phyloP scores from a whole-genome alignment of 1,140 invertebrate genomes.

The Brachionus calyciflorus region DNA sequence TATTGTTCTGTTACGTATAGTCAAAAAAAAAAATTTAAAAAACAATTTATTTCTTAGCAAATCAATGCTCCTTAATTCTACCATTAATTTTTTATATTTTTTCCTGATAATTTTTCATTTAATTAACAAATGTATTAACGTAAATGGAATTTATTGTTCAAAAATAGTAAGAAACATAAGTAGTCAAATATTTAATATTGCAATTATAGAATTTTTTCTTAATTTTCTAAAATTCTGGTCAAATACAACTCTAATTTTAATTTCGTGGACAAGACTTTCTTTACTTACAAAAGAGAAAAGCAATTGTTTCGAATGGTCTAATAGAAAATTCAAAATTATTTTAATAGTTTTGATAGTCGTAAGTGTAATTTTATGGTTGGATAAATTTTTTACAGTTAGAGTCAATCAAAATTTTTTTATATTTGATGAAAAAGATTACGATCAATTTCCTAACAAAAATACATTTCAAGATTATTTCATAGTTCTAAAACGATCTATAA shows the following conservation, averaged over 20 bases:
- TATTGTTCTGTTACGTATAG: not conserved
- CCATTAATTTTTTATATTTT: not conserved
- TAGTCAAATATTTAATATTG: not conserved
- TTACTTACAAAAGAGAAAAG: no score
- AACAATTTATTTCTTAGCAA: not conserved
- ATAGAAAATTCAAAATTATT: not conserved
- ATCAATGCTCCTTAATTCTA: not conserved
- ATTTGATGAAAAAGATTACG: not conserved
- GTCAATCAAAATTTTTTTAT: not conserved
- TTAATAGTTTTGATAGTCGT: not conserved
- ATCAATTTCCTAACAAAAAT: not conserved
- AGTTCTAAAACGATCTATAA: not conserved
- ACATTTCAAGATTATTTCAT: not conserved
- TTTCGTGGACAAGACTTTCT: not conserved
- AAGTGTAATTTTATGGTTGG: not conserved
- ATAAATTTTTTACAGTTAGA: not conserved
- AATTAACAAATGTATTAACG: constrained; percentile 5
- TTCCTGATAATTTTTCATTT: not conserved
- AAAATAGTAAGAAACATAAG: not conserved
- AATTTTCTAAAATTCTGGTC: not conserved
- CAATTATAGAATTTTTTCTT: not conserved
- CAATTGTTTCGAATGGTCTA: no score
- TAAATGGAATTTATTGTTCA: not conserved
- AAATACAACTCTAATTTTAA: not conserved
- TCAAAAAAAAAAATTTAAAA: not conserved